Evolutionary conservation across 2,888 invertebrate genomes (phyloP).

Genomic region (Cryptocephalus primarius): DNA sequence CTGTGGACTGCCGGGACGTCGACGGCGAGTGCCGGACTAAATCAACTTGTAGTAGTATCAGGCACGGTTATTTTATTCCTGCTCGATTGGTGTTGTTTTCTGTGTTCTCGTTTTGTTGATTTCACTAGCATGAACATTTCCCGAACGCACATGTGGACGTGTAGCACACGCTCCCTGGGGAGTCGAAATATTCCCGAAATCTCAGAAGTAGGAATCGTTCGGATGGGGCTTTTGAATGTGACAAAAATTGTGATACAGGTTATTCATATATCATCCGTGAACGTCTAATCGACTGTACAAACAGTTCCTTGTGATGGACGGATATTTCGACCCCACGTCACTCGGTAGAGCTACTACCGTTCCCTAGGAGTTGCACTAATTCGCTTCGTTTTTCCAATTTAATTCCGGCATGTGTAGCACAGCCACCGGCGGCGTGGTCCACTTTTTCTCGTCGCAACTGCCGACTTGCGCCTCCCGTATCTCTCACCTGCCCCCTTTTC

Average conservation of each 20-base stretch:
- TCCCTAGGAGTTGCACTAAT: neutral
- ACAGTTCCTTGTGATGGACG: no score
- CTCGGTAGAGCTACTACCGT: no score
- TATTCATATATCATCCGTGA: no score
- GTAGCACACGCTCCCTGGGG: no score
- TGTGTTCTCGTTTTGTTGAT: constrained; percentile 9
- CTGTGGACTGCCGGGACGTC: constrained; percentile 72
- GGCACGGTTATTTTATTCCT: constrained; percentile 39
- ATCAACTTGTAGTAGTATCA: constrained; percentile 63
- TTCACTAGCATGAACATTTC: neutral
- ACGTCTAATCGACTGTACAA: no score
- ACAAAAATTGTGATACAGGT: no score
- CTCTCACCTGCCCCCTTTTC: neutral
- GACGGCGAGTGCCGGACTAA: constrained; percentile 63
- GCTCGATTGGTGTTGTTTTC: constrained; percentile 10
- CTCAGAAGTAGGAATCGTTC: no score
- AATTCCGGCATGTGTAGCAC: neutral
- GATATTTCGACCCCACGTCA: no score
- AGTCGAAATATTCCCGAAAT: no score
- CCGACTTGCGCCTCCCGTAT: neutral
- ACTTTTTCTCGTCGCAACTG: neutral
- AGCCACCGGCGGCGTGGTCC: neutral
- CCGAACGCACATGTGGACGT: no score
- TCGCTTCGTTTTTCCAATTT: neutral
- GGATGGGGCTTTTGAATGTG: no score